Conservation (phyloP, 2,888 invertebrate species). For the Eupithecia vulgata region DNA sequence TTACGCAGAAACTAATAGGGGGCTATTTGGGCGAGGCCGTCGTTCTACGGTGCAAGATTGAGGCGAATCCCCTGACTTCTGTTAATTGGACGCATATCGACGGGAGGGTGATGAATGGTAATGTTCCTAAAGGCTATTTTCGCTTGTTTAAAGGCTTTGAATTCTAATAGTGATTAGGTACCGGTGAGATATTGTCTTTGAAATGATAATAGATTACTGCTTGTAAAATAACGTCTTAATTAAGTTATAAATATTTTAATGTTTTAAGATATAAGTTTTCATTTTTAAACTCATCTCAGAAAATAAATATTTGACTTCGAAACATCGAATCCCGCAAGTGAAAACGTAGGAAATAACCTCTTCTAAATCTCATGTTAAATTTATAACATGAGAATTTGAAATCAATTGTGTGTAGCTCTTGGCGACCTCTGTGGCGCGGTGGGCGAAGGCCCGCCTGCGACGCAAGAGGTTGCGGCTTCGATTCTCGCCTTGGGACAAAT, state of each 20-base stretch:
- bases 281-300: not conserved
- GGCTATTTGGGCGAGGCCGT: slow-evolving; percentile 86
- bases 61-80: slow-evolving; percentile 88
- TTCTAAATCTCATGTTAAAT: too few relatives aligned
- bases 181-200: not conserved
- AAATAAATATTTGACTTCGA: not conserved
- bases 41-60: slow-evolving; percentile 87
- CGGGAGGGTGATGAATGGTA: slow-evolving; percentile 85
- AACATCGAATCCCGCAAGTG: not conserved
- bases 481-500: too few relatives aligned
- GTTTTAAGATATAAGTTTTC: too few relatives aligned
- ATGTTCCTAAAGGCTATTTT: slow-evolving; percentile 22
- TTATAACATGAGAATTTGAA: not conserved
- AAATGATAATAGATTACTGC: not conserved
- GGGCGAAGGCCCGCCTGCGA: too few relatives aligned
- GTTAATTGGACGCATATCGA: slow-evolving; percentile 88
- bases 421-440: too few relatives aligned
- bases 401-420: not conserved
- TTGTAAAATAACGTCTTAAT: too few relatives aligned
- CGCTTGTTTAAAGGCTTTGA: not conserved
- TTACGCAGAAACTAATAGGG: slow-evolving; percentile 88
- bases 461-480: too few relatives aligned
- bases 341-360: not conserved
- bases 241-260: too few relatives aligned
- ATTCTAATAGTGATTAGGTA: not conserved